A percentile compares a stretch with the other conserved stretches of the same genome.
Conservation (phyloP, 2,888 invertebrate genomes). For the Philereme transversata region DNA sequence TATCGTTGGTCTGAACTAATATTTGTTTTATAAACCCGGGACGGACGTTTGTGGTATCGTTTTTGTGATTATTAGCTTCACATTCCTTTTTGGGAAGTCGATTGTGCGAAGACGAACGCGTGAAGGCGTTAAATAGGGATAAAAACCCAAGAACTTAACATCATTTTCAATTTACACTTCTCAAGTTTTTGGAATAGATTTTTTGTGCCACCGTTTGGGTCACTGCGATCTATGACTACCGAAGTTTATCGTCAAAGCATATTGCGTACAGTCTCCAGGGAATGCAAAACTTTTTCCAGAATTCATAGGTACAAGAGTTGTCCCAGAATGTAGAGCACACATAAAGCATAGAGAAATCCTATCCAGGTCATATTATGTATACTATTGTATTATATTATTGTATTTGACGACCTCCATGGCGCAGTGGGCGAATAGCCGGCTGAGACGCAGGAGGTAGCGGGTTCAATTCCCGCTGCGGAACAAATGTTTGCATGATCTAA, state of each 20-base stretch:
- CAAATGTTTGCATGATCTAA: too few species aligned
- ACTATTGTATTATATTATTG: too few species aligned
- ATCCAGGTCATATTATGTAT: too few species aligned
- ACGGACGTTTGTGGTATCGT: slow-evolving; percentile 39
- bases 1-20: slow-evolving; percentile 64
- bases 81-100: slow-evolving; percentile 44
- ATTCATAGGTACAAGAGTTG: too few species aligned
- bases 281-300: not conserved
- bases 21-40: slow-evolving; percentile 57
- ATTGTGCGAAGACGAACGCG: slow-evolving; percentile 35
- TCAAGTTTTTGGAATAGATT: slow-evolving; percentile 3
- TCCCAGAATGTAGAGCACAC: too few species aligned
- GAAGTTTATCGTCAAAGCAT: not conserved
- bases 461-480: too few species aligned
- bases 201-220: not conserved
- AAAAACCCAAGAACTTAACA: slow-evolving; percentile 22
- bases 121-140: slow-evolving; percentile 33
- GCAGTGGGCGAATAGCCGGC: too few species aligned
- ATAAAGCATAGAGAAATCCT: too few species aligned
- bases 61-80: slow-evolving; percentile 48
- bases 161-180: slow-evolving; percentile 33
- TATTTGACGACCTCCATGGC: too few species aligned
- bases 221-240: not conserved
- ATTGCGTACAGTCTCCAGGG: too few species aligned
- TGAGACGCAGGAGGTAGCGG: too few species aligned